Base-by-base conservation (phyloP, 2,888 invertebrate species). In the Heliothis peltigera region DNA sequence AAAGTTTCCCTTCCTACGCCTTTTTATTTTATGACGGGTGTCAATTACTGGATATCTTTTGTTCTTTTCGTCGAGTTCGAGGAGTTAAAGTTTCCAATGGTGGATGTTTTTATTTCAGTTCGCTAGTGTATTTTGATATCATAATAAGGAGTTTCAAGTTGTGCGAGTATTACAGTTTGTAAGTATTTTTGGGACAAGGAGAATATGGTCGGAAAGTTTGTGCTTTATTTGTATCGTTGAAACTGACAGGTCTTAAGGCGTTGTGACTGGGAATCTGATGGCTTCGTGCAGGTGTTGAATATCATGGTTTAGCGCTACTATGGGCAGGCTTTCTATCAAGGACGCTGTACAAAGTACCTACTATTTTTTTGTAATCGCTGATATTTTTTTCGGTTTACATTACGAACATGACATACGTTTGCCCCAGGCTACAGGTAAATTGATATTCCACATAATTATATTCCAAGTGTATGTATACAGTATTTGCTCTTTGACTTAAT, bases 21-120 rank as follows among this genome's bases (percentile, higher is more conserved):
- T 81, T 86, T 84, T 84, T 84, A 78, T 82, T 85, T 84, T 84
- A 86, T 86, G 87, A 87, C 77, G 79, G 84, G 83, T 87, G 85
- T 86, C 87, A 86, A 87, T 87, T 86, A 86, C 84, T 78, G 77
- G 75, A 77, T 81, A 80, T 84, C 83, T 82, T 85, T 87, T 83
- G 84, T 84, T 82, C 83, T 75, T 80, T 83, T 78, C 64, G 61
- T 73, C 54, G 59, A 75, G 73, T 80, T 83, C 75, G 73, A 75
- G 66, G 71, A 79, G 72, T 81, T 71, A 69, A 82, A 79, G 64
- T 81, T 83, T 70, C 55, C 54, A 21, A 72, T 64, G 47, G 57
- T 62, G 64, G 65, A 65, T 75, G 73, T 77, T 71, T 77, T 78
- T 79, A 79, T 75, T 81, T 77, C 73, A 72, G 75, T 72, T 70